Base-by-base conservation (phyloP, 1,140 invertebrate species). In the Proctacanthus coquilletti region DNA sequence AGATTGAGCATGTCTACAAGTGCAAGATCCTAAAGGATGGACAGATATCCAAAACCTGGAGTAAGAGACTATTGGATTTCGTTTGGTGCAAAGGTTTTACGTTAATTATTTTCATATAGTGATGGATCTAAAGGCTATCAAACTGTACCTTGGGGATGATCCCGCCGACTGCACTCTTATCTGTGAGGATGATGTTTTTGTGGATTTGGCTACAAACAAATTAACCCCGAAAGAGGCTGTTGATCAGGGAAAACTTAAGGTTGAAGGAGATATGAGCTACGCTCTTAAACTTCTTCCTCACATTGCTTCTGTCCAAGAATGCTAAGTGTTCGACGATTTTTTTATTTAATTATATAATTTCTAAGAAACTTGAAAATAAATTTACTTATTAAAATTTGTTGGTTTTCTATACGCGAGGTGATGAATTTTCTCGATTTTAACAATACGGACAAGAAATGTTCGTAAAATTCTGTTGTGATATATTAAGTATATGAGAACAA, bases 1-100 rank as follows among this genome's bases (percentile, higher is more conserved):
- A 43, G 29, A 18, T 39, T 29, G 23, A 21, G 33, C 30, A 38
- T 18, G 19, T 31, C 23, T 27, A 15, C 34, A 42, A 38, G 21
- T 8, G 18, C 19, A 42, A 19, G 19, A 30, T 30, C 19, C 25
- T 18, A 32, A 27, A 38, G 17, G 19, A 23, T 33, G 21, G 34
- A 2, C 3, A 23, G 17, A 15, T 36, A 15, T 14, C 18, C 3
- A 36, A 36, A 15, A 25, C 20, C 5, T 8, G 13, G n/a, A 27
- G 23, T 27, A 27, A 27, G 23, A 13, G 8, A 27, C 8, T 27
- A 13, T 27, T 27, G 23, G 23, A 27, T 27, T 27, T 27, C 8
- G 23, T 27, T 27, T 27, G 23, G 8, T 27, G 23, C 13, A 27
- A 8, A 8, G 8, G 13, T 27, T 9, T 9, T 13, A 27, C 8